phyloP scores from a whole-genome alignment of 2,888 invertebrate genomes.

The Amblyjoppa proteus region DNA sequence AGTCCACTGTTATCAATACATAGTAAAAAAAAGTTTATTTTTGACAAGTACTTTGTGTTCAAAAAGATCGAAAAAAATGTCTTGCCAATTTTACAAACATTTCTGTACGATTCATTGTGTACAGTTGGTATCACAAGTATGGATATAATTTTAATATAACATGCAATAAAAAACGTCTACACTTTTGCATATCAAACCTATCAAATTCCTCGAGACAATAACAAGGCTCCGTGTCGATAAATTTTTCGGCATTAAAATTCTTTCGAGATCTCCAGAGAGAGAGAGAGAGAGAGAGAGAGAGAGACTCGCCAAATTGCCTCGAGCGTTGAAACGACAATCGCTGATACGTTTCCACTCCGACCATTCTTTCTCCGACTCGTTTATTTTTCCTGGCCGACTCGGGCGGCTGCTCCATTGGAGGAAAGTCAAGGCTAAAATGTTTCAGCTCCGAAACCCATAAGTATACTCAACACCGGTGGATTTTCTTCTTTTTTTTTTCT shows the following conservation, averaged over 20 bases:
- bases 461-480: slow-evolving; percentile 3
- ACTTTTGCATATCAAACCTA: background rate
- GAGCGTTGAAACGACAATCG: slow-evolving; percentile 33
- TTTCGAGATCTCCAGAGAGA: background rate
- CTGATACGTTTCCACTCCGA: slow-evolving; percentile 3
- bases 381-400: slow-evolving; percentile 20
- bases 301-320: background rate
- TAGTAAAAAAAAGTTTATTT: no score
- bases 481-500: slow-evolving; percentile 22
- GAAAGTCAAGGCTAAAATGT: slow-evolving; percentile 55
- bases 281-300: background rate
- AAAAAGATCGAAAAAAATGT: no score
- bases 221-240: background rate
- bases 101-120: no score
- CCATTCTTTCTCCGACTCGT: slow-evolving; percentile 5
- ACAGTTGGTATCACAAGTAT: no score
- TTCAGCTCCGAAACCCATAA: slow-evolving; percentile 11
- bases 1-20: no score
- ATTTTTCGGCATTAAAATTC: background rate
- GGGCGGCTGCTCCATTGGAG: slow-evolving; percentile 14
- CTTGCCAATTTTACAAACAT: no score
- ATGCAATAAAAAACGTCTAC: background rate
- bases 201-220: background rate
- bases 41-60: no score
- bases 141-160: background rate